Evolutionary conservation across 1,140 invertebrate genomes (phyloP), one percentile per base, ranked within the genome.

Genomic region (Pseudomyrmex concolor): DNA sequence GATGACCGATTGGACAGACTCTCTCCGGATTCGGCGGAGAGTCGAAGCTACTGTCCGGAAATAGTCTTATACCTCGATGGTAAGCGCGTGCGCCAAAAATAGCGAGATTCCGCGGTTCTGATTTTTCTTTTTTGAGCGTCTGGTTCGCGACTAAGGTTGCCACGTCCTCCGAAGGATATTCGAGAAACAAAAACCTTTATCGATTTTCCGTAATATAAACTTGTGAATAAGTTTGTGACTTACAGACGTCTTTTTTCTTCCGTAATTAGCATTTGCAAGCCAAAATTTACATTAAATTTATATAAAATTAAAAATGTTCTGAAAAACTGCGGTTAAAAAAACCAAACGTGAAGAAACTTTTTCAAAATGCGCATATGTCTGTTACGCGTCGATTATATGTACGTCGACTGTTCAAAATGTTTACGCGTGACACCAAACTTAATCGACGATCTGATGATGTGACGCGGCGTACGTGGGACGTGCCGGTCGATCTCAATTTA

Each of bases 31-130:
- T 88, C 71, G 83, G 54, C 60, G 63, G 71, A 87, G 86, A 76
- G 82, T 88, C 86, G 85, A 86, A 86, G 71, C 71, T 66, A 64
- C 63, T 81, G 43, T 88, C 67, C 71, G 71, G 76, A 88, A 89
- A 85, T 88, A 85, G 86, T 89, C 86, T 83, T 88, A 85, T 87
- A 87, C 64, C 86, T 81, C 83, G 77, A 88, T 88, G 83, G 77
- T 84, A 76, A 72, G 76, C 57, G 76, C 57, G 60, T 15, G 50
- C 17, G 34, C 87, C 67, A 82, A 88, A 88, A 88, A 89, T 89
- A 89, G 68, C 83, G 66, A 55, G 51, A 88, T 89, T 85, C 83
- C 68, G 17, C 55, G 78, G 22, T 78, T 51, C 57, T 64, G 60
- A 74, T 80, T 85, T 83, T 87, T 88, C 72, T 83, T 85, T 88